Base-by-base conservation (phyloP, 2,797 vertebrate species). In the Molossus alvarezi region DNA sequence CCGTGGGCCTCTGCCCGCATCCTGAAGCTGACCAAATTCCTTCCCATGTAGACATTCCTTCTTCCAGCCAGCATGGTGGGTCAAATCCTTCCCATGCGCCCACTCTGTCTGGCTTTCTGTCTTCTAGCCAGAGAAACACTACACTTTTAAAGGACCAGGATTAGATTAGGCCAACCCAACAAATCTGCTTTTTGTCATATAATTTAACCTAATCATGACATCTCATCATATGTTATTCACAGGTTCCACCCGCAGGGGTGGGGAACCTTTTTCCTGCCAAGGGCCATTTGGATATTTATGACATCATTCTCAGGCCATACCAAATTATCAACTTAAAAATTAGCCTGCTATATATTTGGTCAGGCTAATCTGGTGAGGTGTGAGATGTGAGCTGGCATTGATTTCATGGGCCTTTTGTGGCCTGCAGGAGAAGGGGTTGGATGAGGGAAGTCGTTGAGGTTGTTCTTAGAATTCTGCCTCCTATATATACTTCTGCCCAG, bases 1-100 rank as follows among this genome's bases (percentile, higher is more conserved):
- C 33, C 0, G 0, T 18, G n/a, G 75, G 11, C 41, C 6, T 2
- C 10, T 21, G 20, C 37, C 45, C 37, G 58, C 20, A 5, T n/a
- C 6, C 3, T 0, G 33, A 48, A n/a, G 4, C 64, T 23, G 13
- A 14, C 21, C 1, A 10, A 45, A 2, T 15, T 25, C 18, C 45
- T 88, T 76, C 62, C 21, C 37, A 0, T 1, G 2, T 57, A 15
- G 6, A 23, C 10, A 48, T 25, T 58, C 41, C 48, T 1, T 20
- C 27, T 76, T 76, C 73, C 60, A 10, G 51, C 45, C 6, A n/a
- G 48, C 4, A 33, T 7, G 51, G 10, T 29, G 65, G 17, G 9
- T 12, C 6, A 58, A 29, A 58, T 23, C 57, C 84, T 73, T 94
- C 13, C 55, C 37, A 9, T 41, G 27, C 10, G 91, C 53, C 21